A percentile compares a stretch with the other conserved stretches of the same genome.
Conservation (phyloP, 2,113 vertebrate species). For the Dicerorhinus sumatrensis region DNA sequence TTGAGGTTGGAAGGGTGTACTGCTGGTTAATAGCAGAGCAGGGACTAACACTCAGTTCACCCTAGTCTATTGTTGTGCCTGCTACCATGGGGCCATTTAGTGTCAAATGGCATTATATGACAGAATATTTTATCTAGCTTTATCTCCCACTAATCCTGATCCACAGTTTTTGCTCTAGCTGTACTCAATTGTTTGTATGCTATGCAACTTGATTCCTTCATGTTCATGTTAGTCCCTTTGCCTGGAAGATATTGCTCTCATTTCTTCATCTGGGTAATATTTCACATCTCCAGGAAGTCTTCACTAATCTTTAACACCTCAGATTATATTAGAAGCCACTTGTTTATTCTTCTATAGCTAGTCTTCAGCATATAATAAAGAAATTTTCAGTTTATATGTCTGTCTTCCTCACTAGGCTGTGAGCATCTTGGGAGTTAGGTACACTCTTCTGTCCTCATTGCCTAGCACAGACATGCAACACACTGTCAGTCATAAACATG, state of each 20-base stretch:
- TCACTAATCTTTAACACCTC: neutral
- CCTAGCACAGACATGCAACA: neutral
- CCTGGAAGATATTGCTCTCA: neutral
- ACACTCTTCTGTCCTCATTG: neutral
- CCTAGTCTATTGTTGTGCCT: neutral
- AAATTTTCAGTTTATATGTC: conserved; percentile 23
- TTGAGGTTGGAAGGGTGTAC: neutral
- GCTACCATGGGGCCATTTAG: neutral
- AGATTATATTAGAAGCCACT: conserved; percentile 40
- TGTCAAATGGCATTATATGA: neutral
- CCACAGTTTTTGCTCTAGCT: neutral
- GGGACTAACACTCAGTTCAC: neutral
- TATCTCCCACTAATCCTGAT: conserved; percentile 30
- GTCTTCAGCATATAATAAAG: neutral
- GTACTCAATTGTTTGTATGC: conserved; percentile 12
- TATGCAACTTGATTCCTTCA: neutral
- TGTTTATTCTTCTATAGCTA: conserved; percentile 16
- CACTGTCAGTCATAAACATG: neutral
- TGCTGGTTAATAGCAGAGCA: neutral
- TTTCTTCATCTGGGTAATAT: conserved; percentile 45
- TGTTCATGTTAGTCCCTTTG: conserved; percentile 11
- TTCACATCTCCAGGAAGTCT: conserved; percentile 7
- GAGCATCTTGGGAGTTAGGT: neutral
- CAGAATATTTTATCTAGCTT: conserved; percentile 18
- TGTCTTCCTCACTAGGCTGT: neutral